Conservation (phyloP, 2,888 invertebrate genomes). For the Drosophila buzzatii region DNA sequence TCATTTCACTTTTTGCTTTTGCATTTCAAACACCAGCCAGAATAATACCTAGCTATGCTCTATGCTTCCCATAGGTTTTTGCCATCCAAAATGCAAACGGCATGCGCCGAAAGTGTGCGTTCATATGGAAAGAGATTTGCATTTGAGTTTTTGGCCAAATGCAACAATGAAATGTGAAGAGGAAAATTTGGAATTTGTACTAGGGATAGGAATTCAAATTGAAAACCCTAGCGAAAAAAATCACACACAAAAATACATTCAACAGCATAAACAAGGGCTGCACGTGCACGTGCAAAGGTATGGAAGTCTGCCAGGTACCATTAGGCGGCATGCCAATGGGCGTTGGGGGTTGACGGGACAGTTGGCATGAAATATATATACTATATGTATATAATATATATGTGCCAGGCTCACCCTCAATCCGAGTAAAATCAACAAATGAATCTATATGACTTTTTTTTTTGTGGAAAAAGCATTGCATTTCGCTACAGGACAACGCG, state of each 20-base stretch:
- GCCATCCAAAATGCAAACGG: constrained; percentile 13
- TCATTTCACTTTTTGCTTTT: not conserved
- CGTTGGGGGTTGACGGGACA: constrained; percentile 35
- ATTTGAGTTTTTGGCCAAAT: constrained; percentile 38
- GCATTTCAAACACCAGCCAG: not conserved
- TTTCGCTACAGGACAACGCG: constrained; percentile 49
- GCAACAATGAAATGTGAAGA: constrained; percentile 38
- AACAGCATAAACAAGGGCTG: constrained; percentile 24
- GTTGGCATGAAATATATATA: constrained; percentile 1
- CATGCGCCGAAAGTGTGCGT: constrained; percentile 70
- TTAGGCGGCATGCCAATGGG: constrained; percentile 21
- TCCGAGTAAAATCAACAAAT: constrained; percentile 53
- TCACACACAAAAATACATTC: constrained; percentile 20
- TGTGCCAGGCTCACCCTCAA: constrained; percentile 38
- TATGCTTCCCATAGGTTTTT: not conserved
- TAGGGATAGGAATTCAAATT: constrained; percentile 28
- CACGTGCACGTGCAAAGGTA: constrained; percentile 56
- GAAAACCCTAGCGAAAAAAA: constrained; percentile 42
- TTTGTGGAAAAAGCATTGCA: constrained; percentile 54
- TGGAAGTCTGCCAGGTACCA: constrained; percentile 30
- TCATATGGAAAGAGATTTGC: constrained; percentile 49
- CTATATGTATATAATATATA: not conserved
- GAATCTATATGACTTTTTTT: constrained; percentile 54
- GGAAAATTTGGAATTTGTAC: constrained; percentile 26
- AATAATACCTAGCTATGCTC: too few species aligned